Base-by-base conservation (phyloP, 2,888 invertebrate species). In the Caenorhabditis sp. region DNA sequence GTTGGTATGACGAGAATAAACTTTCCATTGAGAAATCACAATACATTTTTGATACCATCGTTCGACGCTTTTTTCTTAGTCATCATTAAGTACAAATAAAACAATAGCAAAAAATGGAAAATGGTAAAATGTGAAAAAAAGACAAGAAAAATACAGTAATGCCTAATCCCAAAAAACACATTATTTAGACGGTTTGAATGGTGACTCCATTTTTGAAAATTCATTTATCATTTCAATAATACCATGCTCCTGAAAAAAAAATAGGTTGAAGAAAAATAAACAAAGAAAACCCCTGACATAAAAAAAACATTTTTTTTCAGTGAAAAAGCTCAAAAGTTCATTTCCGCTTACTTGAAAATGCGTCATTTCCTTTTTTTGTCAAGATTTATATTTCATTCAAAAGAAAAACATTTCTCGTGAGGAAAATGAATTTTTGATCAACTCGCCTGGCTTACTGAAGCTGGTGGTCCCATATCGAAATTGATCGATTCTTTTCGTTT, bases 201-300 rank as follows among this genome's bases (percentile, higher is more conserved):
- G 85, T 53, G 81, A 81, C 19, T 67, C 66, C 85, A 85, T 86
- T 37, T 72, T 72, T 21, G 70, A 61, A 1, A 85, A 70, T 24
- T 84, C 83, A 21, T 76, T 69, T 58, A 85, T 82, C 37, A 85
- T 61, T 23, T 79, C 72, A 23, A 79, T 81, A 8, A 85, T 66
- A 1, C 67, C 61, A 12, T 80, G 74, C 49, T 82, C 82, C 81
- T 81, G 62, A 12, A 76, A 77, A 27, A 27, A 54, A 59, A 54
- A 24, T 24, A 51, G n/a, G n/a, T n/a, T 58, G 1, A 23, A 6
- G 4, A 4, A 31, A 31, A 31, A 31, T 31, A 10, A 31, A 31
- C 4, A 31, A 31, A 6, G 31, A 31, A 43, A 43, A 43, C 2
- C 43, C 43, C 43, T 14, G 6, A 31, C n/a, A 10, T 31, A 4